phyloP scores from a whole-genome alignment of 2,797 vertebrate species.

The Hydrolagus colliei region DNA sequence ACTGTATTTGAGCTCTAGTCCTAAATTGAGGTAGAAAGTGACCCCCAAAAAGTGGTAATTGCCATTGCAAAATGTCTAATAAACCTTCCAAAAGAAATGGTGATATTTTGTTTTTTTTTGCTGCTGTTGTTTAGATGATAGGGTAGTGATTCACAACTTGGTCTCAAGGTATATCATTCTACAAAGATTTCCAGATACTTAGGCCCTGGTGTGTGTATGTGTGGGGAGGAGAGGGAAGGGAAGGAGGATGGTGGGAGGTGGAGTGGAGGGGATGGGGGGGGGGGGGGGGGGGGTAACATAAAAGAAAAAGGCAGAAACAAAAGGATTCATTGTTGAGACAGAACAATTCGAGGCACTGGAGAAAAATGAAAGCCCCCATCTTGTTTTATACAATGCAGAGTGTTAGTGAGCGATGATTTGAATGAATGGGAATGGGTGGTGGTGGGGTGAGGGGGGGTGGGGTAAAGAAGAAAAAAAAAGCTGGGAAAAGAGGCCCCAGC shows the following conservation, averaged over 20 bases:
- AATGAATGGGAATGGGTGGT: slow-evolving; percentile 59
- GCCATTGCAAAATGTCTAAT: too few relatives aligned
- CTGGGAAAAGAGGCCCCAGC: slow-evolving; percentile 50
- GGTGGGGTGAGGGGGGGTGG: too few relatives aligned
- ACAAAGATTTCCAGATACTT: slow-evolving; percentile 81
- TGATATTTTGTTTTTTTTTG: too few relatives aligned
- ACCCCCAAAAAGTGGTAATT: neutral
- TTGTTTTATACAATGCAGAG: slow-evolving; percentile 64
- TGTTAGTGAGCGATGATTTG: slow-evolving; percentile 66
- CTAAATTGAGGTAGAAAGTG: slow-evolving; percentile 33
- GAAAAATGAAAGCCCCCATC: slow-evolving; percentile 61
- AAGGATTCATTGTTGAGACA: slow-evolving; percentile 63
- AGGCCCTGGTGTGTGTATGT: slow-evolving; percentile 59
- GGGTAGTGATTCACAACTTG: neutral
- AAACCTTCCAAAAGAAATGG: too few relatives aligned
- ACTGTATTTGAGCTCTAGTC: slow-evolving; percentile 40
- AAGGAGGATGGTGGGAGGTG: too few relatives aligned
- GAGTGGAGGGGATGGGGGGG: slow-evolving; percentile 35
- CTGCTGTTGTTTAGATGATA: too few relatives aligned
- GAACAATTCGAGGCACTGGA: slow-evolving; percentile 69
- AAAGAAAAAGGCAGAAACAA: slow-evolving; percentile 77
- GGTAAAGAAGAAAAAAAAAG: too few relatives aligned
- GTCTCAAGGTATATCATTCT: slow-evolving; percentile 77
- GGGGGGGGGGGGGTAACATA: slow-evolving; percentile 44
- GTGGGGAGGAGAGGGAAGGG: too few relatives aligned